Conservation (phyloP, 2,797 vertebrate genomes). For the Dryobates pubescens region DNA sequence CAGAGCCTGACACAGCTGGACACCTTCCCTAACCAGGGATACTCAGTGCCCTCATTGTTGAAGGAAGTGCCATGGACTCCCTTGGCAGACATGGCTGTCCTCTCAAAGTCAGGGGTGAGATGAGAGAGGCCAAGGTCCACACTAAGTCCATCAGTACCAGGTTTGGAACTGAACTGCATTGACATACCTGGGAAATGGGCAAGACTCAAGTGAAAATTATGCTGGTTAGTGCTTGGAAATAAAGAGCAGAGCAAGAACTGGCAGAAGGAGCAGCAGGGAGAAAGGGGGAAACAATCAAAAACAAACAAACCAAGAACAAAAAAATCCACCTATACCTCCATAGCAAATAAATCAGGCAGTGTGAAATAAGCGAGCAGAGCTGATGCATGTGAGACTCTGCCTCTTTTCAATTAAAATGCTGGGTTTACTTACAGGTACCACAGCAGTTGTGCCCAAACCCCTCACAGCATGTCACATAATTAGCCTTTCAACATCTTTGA, state of each 20-base stretch:
- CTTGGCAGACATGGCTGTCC: not conserved
- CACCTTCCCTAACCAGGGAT: not conserved
- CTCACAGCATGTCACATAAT: not conserved
- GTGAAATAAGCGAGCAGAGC: accelerated
- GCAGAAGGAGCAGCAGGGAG: not conserved
- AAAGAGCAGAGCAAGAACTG: not conserved
- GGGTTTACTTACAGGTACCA: not conserved
- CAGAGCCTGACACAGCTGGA: too few relatives aligned
- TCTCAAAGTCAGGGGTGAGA: not conserved
- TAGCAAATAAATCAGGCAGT: accelerated
- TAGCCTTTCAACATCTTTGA: not conserved
- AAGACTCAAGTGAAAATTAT: not conserved
- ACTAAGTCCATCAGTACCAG: not conserved
- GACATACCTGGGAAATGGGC: not conserved
- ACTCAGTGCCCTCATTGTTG: not conserved
- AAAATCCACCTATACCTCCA: not conserved
- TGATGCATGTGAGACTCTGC: not conserved
- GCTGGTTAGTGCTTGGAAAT: not conserved
- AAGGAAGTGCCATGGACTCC: not conserved
- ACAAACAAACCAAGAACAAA: too few relatives aligned
- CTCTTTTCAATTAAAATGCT: not conserved
- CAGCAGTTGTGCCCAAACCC: not conserved
- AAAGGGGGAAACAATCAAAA: not conserved
- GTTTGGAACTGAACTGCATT: not conserved
- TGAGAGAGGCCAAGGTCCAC: accelerated